phyloP scores from a whole-genome alignment of 1,140 invertebrate genomes.

The Caenorhabditis latens region DNA sequence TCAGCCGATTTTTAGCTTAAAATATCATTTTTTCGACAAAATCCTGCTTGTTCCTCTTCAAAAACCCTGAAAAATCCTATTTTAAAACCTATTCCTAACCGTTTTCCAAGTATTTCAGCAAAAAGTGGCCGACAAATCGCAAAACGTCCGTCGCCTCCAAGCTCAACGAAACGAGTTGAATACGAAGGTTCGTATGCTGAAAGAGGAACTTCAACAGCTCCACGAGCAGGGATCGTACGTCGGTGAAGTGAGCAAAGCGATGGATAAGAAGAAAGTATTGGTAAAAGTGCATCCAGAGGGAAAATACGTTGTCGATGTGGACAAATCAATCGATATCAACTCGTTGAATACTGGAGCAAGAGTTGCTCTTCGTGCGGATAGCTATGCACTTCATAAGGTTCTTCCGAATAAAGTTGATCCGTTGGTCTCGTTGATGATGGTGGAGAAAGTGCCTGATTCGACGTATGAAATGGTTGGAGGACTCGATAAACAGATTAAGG shows the following conservation, averaged over 20 bases:
- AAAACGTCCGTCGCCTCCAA: constrained; percentile 95
- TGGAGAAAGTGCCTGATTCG: constrained; percentile 99
- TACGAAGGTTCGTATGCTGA: constrained; percentile 96
- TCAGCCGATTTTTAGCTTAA: no score
- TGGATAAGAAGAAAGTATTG: constrained; percentile 99
- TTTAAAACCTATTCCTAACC: background rate
- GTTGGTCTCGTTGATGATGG: constrained; percentile 99
- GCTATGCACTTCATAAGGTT: constrained; percentile 98
- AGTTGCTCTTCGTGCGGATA: constrained; percentile 97
- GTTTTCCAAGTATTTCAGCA: constrained; percentile 78
- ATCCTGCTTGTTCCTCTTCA: no score
- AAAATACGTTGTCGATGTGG: constrained; percentile 99
- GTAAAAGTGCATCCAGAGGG: constrained; percentile 99
- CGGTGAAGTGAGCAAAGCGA: constrained; percentile 98
- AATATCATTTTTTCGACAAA: no score
- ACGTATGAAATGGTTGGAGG: constrained; percentile 99
- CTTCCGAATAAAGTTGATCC: constrained; percentile 99
- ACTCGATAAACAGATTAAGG: constrained; percentile 98
- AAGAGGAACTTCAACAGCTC: constrained; percentile 95
- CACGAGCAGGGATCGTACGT: constrained; percentile 99
- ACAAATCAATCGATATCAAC: constrained; percentile 99
- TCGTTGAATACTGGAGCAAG: constrained; percentile 97
- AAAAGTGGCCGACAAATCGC: constrained; percentile 94
- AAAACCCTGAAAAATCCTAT: background rate
- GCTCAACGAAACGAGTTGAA: constrained; percentile 99